These are phyloP conservation scores for Sussaba pulchella DNA, from an alignment of 2,888 invertebrate genomes.

Conservation along the genomic window DNA sequence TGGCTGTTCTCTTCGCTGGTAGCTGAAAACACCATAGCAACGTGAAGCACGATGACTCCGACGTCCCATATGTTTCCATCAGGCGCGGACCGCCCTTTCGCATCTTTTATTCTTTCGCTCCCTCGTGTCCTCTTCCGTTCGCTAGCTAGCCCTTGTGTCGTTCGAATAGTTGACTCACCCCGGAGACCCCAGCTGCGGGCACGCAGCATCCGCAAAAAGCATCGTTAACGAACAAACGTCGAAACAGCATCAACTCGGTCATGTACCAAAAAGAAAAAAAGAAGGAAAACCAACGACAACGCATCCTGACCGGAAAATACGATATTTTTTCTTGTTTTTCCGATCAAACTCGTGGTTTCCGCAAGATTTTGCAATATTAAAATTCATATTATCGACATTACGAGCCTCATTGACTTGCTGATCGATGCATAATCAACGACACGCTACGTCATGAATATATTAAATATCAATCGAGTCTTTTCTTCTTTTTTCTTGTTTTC, in stretches of 20 bases:
- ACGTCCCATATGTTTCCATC: constrained; percentile 29
- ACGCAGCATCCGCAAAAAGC: constrained; percentile 41
- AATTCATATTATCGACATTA: not conserved
- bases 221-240: constrained; percentile 10
- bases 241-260: constrained; percentile 10
- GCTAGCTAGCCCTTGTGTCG: constrained; percentile 16
- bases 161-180: constrained; percentile 28
- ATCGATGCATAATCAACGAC: not conserved
- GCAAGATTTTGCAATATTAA: not conserved
- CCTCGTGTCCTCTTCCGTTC: not conserved
- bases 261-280: constrained; percentile 6
- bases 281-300: no score
- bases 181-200: constrained; percentile 17
- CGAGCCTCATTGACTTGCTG: constrained; percentile 5
- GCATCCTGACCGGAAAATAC: no score
- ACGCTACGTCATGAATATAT: constrained; percentile 1
- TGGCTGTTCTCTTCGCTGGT: constrained; percentile 23
- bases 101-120: constrained; percentile 20
- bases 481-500: not conserved
- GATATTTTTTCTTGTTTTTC: not conserved
- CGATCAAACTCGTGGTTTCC: not conserved
- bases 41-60: constrained; percentile 13
- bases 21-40: not conserved
- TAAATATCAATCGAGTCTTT: not conserved
- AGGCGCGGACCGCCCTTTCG: constrained; percentile 12